Conservation (phyloP, 2,113 vertebrate genomes). For the Bos taurus region DNA sequence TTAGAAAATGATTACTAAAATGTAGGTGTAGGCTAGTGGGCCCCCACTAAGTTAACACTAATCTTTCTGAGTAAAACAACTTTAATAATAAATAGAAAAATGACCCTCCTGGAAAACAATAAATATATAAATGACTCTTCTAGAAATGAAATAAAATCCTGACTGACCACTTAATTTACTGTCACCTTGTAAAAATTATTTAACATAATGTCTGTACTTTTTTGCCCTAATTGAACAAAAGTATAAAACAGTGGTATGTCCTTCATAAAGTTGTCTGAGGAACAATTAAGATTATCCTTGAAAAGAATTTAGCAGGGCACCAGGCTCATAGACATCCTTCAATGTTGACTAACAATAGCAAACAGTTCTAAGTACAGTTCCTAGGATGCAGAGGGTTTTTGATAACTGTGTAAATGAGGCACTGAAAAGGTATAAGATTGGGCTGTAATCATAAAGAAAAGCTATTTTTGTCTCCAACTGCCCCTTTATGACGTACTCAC, state of each 20-base stretch:
- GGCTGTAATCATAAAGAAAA: neutral
- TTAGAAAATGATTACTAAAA: neutral
- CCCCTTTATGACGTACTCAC: neutral
- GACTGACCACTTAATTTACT: neutral
- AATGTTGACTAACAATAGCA: neutral
- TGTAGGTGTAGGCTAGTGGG: neutral
- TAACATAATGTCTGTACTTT: neutral
- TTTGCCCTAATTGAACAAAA: neutral
- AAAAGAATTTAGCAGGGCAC: neutral
- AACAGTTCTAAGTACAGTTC: neutral
- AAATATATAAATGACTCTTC: neutral
- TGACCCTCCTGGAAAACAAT: neutral
- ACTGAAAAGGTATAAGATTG: neutral
- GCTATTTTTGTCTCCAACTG: neutral
- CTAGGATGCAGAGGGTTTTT: neutral
- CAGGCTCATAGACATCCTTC: neutral
- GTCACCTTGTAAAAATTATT: neutral
- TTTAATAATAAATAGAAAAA: neutral
- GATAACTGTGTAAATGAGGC: neutral
- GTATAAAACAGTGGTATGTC: too few relatives aligned
- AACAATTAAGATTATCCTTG: neutral
- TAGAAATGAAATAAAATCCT: neutral
- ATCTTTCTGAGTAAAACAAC: neutral
- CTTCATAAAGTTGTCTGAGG: neutral
- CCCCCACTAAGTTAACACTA: neutral